Conservation (phyloP, 2,113 vertebrate species). For the Ictidomys tridecemlineatus region DNA sequence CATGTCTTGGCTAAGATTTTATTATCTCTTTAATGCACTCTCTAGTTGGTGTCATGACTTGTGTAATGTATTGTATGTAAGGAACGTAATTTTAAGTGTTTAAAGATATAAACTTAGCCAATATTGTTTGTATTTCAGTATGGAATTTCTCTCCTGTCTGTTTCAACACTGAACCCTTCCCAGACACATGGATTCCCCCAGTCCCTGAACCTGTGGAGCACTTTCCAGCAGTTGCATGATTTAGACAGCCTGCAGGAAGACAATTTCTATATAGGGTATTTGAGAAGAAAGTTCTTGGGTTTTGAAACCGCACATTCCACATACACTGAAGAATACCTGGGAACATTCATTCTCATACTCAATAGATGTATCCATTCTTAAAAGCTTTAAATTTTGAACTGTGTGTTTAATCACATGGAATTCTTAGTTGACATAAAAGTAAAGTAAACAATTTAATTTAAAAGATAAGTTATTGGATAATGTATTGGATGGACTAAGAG, state of each 20-base stretch:
- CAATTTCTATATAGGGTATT: neutral
- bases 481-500: no score
- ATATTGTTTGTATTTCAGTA: no score
- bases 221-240: rapidly evolving
- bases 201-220: neutral
- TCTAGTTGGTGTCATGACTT: no score
- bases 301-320: no score
- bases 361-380: no score
- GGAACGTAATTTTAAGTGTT: no score
- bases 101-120: neutral
- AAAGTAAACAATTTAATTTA: neutral
- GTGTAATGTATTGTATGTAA: no score
- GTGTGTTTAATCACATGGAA: neutral
- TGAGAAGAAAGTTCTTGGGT: neutral
- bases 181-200: neutral
- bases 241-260: no score
- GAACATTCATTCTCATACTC: no score
- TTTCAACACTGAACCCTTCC: neutral
- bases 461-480: no score
- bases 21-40: no score
- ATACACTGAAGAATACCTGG: neutral
- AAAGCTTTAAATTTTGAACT: neutral
- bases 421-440: neutral
- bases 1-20: no score
- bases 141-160: neutral